Evolutionary conservation across 2,888 invertebrate genomes (phyloP).

Genomic region (Pimpla rufipes): DNA sequence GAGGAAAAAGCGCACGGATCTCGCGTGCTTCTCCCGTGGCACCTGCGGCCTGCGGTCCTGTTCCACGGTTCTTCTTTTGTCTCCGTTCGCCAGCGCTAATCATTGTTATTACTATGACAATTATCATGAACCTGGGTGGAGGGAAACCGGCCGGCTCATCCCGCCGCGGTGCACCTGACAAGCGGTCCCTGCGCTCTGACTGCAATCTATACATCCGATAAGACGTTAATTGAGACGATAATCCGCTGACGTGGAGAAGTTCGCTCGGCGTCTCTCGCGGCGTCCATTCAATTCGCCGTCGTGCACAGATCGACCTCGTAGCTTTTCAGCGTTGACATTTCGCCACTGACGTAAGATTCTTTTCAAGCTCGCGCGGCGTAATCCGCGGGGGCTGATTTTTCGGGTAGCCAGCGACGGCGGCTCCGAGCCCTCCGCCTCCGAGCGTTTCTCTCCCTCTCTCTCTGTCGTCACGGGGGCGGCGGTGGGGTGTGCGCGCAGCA

Average conservation of each 20-base stretch:
- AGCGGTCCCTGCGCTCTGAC: not conserved
- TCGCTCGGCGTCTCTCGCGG: too few relatives aligned
- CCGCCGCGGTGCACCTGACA: not conserved
- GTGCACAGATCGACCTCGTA: too few relatives aligned
- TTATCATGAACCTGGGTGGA: not conserved
- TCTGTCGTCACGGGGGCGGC: constrained; percentile 47
- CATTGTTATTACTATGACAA: not conserved
- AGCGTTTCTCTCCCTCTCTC: constrained; percentile 40
- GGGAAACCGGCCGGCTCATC: constrained; percentile 12
- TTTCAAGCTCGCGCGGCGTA: too few relatives aligned
- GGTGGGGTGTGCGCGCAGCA: constrained; percentile 78
- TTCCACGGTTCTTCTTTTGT: not conserved
- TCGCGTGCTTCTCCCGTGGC: not conserved
- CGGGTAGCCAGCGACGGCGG: constrained; percentile 29
- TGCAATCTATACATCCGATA: too few relatives aligned
- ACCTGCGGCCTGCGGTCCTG: not conserved
- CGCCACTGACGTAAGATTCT: too few relatives aligned
- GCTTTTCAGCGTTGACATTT: too few relatives aligned
- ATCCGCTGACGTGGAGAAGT: too few relatives aligned
- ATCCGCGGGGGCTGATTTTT: constrained; percentile 51
- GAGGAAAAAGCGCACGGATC: constrained; percentile 3
- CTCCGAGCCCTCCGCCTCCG: constrained; percentile 27
- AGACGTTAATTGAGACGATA: too few relatives aligned
- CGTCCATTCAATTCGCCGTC: too few relatives aligned
- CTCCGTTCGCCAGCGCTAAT: too few relatives aligned